These are phyloP conservation scores for Siderastrea radians DNA, from an alignment of 92 coral and sea anemone species.

Conservation along the genomic window DNA sequence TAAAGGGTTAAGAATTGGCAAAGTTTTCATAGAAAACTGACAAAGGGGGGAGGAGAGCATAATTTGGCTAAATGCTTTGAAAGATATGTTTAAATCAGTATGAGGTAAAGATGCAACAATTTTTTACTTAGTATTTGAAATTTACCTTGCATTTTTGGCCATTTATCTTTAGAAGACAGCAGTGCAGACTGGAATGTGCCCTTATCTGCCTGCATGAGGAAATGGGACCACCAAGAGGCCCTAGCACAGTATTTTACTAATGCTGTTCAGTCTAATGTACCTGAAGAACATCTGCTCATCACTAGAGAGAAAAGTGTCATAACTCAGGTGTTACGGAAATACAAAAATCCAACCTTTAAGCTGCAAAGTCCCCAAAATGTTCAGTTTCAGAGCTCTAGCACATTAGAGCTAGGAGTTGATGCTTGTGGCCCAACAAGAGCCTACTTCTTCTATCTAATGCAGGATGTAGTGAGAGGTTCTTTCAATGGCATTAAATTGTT, in stretches of 20 bases:
- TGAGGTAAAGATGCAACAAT: too few species aligned
- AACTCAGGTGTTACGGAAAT: slow-evolving; percentile 55
- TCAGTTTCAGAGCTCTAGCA: slow-evolving; percentile 20
- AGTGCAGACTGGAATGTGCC: background rate
- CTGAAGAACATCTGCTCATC: background rate
- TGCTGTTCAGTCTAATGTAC: background rate
- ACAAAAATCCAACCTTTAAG: slow-evolving; percentile 50
- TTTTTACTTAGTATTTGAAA: too few species aligned
- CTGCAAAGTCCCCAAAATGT: slow-evolving; percentile 36
- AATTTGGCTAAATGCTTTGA: too few species aligned
- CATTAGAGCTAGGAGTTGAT: background rate
- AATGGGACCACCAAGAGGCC: background rate
- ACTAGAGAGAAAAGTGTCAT: slow-evolving; percentile 23
- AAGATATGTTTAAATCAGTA: too few species aligned
- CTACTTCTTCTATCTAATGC: slow-evolving; percentile 39
- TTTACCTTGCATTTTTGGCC: too few species aligned
- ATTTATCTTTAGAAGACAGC: too few species aligned
- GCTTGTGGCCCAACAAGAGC: too few species aligned
- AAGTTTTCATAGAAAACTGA: too few species aligned
- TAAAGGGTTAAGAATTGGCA: too few species aligned
- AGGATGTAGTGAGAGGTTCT: slow-evolving; percentile 11
- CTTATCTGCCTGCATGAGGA: background rate
- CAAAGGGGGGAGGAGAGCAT: too few species aligned
- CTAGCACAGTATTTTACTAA: background rate
- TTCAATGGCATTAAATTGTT: slow-evolving; percentile 48